Percentiles rank a stretch among this genome's conserved stretches.
These are phyloP conservation scores for Xestia xanthographa DNA, from an alignment of 2,888 invertebrate species.

Conservation along the genomic window DNA sequence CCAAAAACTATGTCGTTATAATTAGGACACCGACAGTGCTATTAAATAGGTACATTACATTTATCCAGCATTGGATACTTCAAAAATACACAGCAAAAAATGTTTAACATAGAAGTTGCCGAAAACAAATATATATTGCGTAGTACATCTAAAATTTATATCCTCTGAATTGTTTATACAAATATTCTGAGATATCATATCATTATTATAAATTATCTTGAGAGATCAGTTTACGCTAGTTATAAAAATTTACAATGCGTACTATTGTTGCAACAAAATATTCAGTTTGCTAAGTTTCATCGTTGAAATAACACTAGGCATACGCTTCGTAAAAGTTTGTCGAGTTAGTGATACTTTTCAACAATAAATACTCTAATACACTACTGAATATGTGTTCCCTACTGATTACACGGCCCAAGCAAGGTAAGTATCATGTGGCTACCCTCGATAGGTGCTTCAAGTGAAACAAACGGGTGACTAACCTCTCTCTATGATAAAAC, in stretches of 20 bases:
- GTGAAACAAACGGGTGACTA: conserved; percentile 75
- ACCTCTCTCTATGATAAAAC: conserved; percentile 70
- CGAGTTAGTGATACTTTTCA: conserved; percentile 83
- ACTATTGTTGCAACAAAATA: conserved; percentile 85
- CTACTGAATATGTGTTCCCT: conserved; percentile 85
- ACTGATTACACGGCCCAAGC: conserved; percentile 87
- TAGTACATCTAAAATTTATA: conserved; percentile 87
- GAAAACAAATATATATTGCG: conserved; percentile 81
- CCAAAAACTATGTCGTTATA: conserved; percentile 89
- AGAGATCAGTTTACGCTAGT: conserved; percentile 90
- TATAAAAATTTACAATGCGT: conserved; percentile 89
- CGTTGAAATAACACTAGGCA: conserved; percentile 85
- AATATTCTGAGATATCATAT: conserved; percentile 88
- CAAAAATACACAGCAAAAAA: conserved; percentile 83
- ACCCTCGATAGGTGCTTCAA: conserved; percentile 68
- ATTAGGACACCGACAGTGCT: conserved; percentile 89
- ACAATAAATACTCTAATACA: conserved; percentile 87
- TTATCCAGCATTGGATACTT: conserved; percentile 85
- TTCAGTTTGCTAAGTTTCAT: conserved; percentile 82
- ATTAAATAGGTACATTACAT: conserved; percentile 84
- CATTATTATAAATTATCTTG: conserved; percentile 89
- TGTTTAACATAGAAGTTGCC: conserved; percentile 83
- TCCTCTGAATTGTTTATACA: conserved; percentile 88
- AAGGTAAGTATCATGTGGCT: conserved; percentile 78
- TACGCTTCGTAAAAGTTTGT: conserved; percentile 80